phyloP scores from a whole-genome alignment of 2,888 invertebrate species.

The Sclerodermus sp. region DNA sequence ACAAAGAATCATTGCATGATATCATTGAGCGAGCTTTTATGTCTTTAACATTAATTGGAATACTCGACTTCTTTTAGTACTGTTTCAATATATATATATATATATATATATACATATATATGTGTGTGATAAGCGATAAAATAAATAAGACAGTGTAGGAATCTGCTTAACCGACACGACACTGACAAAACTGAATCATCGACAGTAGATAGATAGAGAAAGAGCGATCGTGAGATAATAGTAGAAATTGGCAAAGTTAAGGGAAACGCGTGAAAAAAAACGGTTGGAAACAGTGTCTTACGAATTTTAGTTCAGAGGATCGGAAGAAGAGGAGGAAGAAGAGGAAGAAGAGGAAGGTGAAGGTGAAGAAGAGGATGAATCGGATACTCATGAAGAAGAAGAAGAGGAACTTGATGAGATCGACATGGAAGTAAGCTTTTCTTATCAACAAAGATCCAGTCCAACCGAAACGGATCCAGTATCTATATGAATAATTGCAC shows the following conservation, averaged over 20 bases:
- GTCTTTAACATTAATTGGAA: no score
- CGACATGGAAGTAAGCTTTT: conserved; percentile 56
- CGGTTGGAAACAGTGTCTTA: background rate
- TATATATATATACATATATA: no score
- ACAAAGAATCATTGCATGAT: background rate
- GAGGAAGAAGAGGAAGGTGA: conserved; percentile 53
- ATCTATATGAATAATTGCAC: conserved; percentile 49
- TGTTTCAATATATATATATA: no score
- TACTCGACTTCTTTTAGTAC: no score
- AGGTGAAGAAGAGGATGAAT: conserved; percentile 54
- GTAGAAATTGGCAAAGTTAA: background rate
- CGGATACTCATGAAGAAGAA: conserved; percentile 54
- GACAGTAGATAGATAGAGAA: no score
- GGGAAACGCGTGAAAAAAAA: background rate
- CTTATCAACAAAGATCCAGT: conserved; percentile 53
- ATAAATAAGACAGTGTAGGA: no score
- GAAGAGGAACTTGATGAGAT: conserved; percentile 56
- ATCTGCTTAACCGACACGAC: no score
- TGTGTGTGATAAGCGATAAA: no score
- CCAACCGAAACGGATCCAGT: conserved; percentile 51
- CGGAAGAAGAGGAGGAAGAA: conserved; percentile 49
- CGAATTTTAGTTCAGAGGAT: conserved; percentile 29
- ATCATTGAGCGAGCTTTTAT: no score
- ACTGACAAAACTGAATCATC: no score
- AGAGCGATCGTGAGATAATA: no score